Evolutionary conservation across 2,797 vertebrate genomes (phyloP), one percentile per base, ranked within the genome.

Genomic region (Triplophysa bombifrons): DNA sequence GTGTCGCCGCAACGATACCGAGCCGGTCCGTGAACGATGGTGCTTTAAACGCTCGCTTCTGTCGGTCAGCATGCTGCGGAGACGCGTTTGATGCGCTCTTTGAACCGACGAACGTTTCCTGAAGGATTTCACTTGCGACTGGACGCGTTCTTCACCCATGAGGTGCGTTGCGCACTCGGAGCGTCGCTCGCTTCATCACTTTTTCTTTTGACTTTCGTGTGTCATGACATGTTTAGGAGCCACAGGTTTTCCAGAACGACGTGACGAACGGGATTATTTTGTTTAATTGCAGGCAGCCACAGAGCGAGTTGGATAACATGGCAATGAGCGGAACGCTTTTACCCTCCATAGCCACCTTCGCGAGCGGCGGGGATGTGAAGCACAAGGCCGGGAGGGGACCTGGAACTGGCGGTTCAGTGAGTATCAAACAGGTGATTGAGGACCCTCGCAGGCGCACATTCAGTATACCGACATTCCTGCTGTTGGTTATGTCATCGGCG

Each of bases 301-400:
- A 94, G 88, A 95, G 94, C 92, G 97, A 97, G 90, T 94, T 94
- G 88, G 96, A 98, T 90, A 60, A 67, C 16, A 98, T 98, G 97
- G 96, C 97, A 86, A 93, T 98, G 93, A 95, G 96, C 88, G 94
- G 96, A 84, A 96, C 97, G 7, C 94, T 98, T 77, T 92, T 99
- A 85, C 97, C 97, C 27, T 96, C 97, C 81, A 97, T 99, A 89
- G 94, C 96, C 88, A 97, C 95, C 84, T 99, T 99, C 85, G 93
- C 96, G 88, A 94, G 93, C 88, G 93, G 92, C 84, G 90, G 95
- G 80, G 86, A 92, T 76, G 90, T 92, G 89, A 95, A 94, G 89
- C 96, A 93, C 85, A 96, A 44, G 34, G 20, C 76, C 12, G 19
- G 22, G 46, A 87, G 91, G 87, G 94, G 95, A 91, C 93, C 92